Conservation (phyloP, 2,113 vertebrate species). For the Ranitomeya imitator region DNA sequence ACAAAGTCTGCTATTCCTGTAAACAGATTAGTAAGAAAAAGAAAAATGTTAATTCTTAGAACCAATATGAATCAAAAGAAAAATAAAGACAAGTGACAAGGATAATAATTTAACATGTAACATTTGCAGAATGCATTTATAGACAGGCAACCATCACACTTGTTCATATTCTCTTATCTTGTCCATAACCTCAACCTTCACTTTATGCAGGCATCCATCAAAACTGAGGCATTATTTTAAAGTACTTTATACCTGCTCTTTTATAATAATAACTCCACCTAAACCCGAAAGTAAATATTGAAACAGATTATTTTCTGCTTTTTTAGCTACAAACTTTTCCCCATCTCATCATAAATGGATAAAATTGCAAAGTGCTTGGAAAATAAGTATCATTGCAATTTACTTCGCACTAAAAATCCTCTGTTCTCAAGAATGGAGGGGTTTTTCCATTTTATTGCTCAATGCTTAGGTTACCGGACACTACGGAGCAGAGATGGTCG, state of each 20-base stretch:
- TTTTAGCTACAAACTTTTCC: neutral
- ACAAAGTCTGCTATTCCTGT: slow-evolving; percentile 85
- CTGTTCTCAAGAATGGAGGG: no score
- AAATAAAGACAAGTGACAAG: neutral
- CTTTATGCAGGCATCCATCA: neutral
- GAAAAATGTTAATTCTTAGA: neutral
- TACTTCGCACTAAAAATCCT: no score
- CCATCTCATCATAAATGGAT: neutral
- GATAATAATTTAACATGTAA: no score
- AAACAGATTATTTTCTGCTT: neutral
- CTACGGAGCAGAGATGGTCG: no score
- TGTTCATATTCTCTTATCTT: neutral
- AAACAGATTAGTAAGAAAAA: slow-evolving; percentile 34
- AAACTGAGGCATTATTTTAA: neutral
- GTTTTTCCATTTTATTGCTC: no score
- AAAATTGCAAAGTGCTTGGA: no score
- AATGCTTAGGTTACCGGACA: no score
- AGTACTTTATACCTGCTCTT: neutral
- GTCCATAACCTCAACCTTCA: neutral
- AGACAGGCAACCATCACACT: neutral
- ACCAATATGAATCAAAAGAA: neutral
- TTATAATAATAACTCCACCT: no score
- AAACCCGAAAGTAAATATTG: no score
- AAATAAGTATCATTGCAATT: no score
- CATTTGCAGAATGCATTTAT: no score